Evolutionary conservation across 2,888 invertebrate species (phyloP).

Genomic region (Lacanobia wlatinum): DNA sequence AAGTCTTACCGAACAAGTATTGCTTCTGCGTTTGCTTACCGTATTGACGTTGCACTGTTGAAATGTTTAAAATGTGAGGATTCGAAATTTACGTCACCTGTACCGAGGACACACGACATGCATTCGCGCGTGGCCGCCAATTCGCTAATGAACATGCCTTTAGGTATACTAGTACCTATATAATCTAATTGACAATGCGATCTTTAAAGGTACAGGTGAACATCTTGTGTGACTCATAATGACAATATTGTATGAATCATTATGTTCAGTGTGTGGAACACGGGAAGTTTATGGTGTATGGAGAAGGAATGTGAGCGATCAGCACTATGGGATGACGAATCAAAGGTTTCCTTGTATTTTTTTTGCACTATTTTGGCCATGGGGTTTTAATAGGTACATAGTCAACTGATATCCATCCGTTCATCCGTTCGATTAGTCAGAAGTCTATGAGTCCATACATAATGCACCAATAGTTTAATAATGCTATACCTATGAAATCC

Average conservation of each 20-base stretch:
- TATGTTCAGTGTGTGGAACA: conserved; percentile 72
- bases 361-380: conserved; percentile 43
- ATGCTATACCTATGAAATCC: background rate
- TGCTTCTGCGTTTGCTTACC: conserved; percentile 10
- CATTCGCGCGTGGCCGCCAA: background rate
- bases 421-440: conserved; percentile 37
- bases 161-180: conserved; percentile 19
- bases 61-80: conserved; percentile 18
- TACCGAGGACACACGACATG: background rate
- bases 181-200: conserved; percentile 62
- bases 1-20: background rate
- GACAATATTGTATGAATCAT: conserved; percentile 68
- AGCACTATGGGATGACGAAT: conserved; percentile 63
- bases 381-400: conserved; percentile 18
- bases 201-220: conserved; percentile 70
- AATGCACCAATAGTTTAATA: background rate
- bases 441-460: background rate
- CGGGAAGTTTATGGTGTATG: conserved; percentile 72
- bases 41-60: conserved; percentile 24
- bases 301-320: conserved; percentile 69
- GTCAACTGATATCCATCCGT: background rate
- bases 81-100: background rate
- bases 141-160: conserved; percentile 28
- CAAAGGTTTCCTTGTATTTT: conserved; percentile 41
- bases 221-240: conserved; percentile 72